A percentile compares a stretch with the other conserved stretches of the same genome.
Conservation (phyloP, 37 sponge, comb jelly and placozoan species). For the Eunapius fragilis region DNA sequence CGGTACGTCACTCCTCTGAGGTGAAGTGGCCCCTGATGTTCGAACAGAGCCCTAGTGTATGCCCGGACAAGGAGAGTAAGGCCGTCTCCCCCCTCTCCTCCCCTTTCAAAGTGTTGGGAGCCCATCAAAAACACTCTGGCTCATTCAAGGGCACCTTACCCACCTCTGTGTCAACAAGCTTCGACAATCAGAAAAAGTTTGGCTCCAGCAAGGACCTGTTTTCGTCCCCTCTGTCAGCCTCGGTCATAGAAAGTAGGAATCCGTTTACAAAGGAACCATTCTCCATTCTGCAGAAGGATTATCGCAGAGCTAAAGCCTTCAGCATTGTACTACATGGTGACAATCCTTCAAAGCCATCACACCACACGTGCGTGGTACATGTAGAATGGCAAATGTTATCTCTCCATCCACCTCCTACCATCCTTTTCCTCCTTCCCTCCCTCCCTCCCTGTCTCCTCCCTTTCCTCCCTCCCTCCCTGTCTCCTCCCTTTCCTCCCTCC, state of each 20-base stretch:
- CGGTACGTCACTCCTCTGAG: constrained; percentile 66
- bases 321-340: not conserved
- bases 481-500: not conserved
- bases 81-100: not conserved
- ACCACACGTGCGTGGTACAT: no score
- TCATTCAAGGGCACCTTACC: no score
- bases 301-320: not conserved
- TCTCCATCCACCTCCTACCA: not conserved
- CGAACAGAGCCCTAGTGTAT: constrained; percentile 1
- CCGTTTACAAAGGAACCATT: no score
- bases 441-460: not conserved
- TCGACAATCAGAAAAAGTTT: no score
- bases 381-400: no score
- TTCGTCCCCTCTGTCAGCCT: not conserved
- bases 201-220: not conserved
- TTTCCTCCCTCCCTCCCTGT: not conserved
- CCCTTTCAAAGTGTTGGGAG: not conserved
- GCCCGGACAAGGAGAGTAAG: not conserved
- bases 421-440: not conserved
- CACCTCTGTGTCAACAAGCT: no score
- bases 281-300: not conserved
- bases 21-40: constrained; percentile 76
- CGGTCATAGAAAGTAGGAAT: not conserved
- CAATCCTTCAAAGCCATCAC: no score
- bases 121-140: no score